Evolutionary conservation across 1,140 invertebrate species (phyloP).

Genomic region (Drosophila mojavensis): DNA sequence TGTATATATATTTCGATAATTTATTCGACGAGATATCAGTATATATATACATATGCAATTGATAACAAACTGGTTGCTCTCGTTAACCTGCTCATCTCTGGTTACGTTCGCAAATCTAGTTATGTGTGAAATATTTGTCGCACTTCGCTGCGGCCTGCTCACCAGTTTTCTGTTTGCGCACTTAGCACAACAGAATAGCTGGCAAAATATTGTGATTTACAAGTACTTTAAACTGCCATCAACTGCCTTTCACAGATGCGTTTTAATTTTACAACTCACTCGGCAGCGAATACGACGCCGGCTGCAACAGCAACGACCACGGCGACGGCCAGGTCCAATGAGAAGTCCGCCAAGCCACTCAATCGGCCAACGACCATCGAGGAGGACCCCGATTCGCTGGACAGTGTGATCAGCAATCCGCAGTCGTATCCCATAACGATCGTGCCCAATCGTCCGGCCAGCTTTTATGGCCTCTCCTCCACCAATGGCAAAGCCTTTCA

Average conservation of each 20-base stretch:
- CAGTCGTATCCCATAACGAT: slow-evolving; percentile 82
- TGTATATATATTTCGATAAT: slow-evolving; percentile 2
- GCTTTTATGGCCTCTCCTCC: slow-evolving; percentile 65
- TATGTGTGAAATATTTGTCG: slow-evolving; percentile 50
- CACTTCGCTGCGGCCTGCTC: slow-evolving; percentile 60
- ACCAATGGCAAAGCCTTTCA: slow-evolving; percentile 63
- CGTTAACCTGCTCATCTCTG: slow-evolving; percentile 23
- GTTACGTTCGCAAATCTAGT: slow-evolving; percentile 31
- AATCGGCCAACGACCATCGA: slow-evolving; percentile 69
- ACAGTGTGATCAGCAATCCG: slow-evolving; percentile 83
- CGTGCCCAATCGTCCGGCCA: slow-evolving; percentile 76
- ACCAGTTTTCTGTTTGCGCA: slow-evolving; percentile 60
- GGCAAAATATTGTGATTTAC: slow-evolving; percentile 6
- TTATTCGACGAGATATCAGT: slow-evolving; percentile 3
- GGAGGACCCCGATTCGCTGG: slow-evolving; percentile 79
- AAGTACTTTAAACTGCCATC: slow-evolving; percentile 25
- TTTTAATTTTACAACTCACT: slow-evolving; percentile 66
- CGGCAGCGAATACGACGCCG: slow-evolving; percentile 41
- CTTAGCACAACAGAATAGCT: slow-evolving; percentile 21
- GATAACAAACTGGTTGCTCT: slow-evolving; percentile 18
- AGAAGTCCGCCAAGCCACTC: slow-evolving; percentile 60
- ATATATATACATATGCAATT: background rate
- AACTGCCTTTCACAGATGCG: slow-evolving; percentile 62
- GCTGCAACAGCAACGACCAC: slow-evolving; percentile 16
- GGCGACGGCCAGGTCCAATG: slow-evolving; percentile 26